Evolutionary conservation across 2,797 vertebrate species (phyloP), one percentile per base, ranked within the genome.

Genomic region (Florisuga fusca): DNA sequence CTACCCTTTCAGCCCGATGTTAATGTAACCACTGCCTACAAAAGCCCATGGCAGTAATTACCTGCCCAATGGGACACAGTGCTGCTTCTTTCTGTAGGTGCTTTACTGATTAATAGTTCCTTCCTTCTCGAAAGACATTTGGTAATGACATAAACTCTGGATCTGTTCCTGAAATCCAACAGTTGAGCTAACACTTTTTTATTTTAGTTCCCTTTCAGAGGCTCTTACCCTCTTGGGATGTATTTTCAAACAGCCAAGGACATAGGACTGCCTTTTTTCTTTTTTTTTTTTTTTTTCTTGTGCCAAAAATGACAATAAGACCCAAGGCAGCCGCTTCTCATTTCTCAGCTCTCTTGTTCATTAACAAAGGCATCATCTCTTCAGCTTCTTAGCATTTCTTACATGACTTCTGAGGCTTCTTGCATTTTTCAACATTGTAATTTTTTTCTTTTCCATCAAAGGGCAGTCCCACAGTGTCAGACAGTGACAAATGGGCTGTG

Each of bases 131-230:
- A 82, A 90, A 83, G 46, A 6, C 63, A 51, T 71, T 78, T 84
- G 31, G 10, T 62, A 89, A 19, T 91, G 64, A 83, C 43, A 48
- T 73, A 85, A 94, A 79, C 34, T n/a, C 93, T 93, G 92, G 79
- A 88, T 68, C 16, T 4, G 31, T 81, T 91, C 64, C 89, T 95
- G 84, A 93, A 92, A 93, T 85, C 79, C 67, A 46, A 9, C 71
- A 83, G 51, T 64, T 77, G 51, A 20, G 41, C 73, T 81, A 83
- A 77, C 15, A 41, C 12, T 50, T 87, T 36, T 69, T 41, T 41
- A 41, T 41, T 41, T 41, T 41, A 41, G 51, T 94, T 92, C 46
- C 43, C 67, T 91, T 95, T 89, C 72, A 73, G 84, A 62, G 61
- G n/a, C 77, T 89, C 80, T 93, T 87, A 85, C 17, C 11, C 68